phyloP scores from a whole-genome alignment of 2,797 vertebrate species.

The Peromyscus melanophrys region DNA sequence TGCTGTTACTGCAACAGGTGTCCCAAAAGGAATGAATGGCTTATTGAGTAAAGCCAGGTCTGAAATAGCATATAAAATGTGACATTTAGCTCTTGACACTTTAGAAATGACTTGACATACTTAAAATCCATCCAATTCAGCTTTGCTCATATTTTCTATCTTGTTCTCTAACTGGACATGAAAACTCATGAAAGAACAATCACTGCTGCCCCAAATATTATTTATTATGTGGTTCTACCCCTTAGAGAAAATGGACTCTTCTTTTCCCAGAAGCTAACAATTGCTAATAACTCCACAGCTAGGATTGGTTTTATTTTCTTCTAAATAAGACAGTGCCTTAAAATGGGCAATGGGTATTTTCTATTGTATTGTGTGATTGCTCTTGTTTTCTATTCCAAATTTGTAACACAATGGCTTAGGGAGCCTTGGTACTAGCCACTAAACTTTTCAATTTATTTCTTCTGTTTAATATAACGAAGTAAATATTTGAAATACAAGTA shows the following conservation, averaged over 20 bases:
- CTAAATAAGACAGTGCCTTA: background rate
- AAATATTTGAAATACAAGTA: background rate
- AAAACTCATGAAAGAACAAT: background rate
- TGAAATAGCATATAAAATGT: conserved; percentile 4
- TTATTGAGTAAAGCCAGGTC: conserved; percentile 20
- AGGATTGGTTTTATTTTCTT: background rate
- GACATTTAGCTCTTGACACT: conserved; percentile 54
- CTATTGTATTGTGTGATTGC: background rate
- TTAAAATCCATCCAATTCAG: background rate
- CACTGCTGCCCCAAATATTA: background rate
- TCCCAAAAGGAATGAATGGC: background rate
- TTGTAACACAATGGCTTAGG: background rate
- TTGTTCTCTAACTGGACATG: conserved; percentile 46
- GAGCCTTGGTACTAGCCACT: background rate
- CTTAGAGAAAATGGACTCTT: background rate
- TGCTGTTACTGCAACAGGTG: background rate
- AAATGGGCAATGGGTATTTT: background rate
- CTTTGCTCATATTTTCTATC: conserved; percentile 17
- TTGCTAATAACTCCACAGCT: background rate
- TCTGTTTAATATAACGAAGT: background rate
- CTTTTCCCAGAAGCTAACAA: background rate
- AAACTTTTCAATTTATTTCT: background rate
- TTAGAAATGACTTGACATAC: conserved; percentile 26
- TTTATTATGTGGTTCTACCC: background rate
- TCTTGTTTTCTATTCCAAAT: background rate